Evolutionary conservation across 2,113 vertebrate genomes (phyloP).

Genomic region (Chamaetylas fuelleborni): DNA sequence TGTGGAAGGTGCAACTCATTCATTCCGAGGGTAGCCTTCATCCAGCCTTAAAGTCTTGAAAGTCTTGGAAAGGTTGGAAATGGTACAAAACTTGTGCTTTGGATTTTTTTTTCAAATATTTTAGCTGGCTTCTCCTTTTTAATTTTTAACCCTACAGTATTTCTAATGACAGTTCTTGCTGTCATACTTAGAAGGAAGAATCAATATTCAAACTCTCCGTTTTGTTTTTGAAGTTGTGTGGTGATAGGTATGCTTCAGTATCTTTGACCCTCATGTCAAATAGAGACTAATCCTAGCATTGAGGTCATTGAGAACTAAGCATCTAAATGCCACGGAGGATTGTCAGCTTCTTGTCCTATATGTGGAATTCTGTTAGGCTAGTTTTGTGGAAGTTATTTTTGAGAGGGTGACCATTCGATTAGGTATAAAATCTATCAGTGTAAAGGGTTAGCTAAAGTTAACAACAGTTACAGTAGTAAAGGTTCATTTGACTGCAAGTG

Average conservation of each 20-base stretch:
- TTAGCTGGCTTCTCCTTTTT: background rate
- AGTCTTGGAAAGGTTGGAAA: background rate
- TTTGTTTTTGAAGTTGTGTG: background rate
- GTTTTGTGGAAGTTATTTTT: background rate
- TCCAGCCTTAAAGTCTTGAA: background rate
- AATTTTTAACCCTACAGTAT: background rate
- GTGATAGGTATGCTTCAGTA: background rate
- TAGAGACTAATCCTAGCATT: background rate
- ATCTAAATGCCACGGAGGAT: background rate
- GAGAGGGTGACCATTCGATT: background rate
- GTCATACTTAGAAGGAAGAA: background rate
- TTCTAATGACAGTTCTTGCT: background rate
- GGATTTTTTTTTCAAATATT: background rate
- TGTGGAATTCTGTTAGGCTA: background rate
- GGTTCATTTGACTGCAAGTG: background rate
- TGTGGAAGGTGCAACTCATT: background rate
- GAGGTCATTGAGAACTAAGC: background rate
- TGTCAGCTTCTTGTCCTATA: background rate
- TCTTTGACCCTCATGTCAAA: background rate
- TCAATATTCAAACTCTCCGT: background rate
- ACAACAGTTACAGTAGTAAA: background rate
- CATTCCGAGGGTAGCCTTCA: background rate
- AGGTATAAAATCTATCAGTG: accelerated
- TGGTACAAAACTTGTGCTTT: background rate
- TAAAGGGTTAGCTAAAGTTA: background rate